A percentile compares a stretch with the other conserved stretches of the same genome.
phyloP scores from a whole-genome alignment of 2,113 vertebrate species.

The Telmatochromis bifrenatus region DNA sequence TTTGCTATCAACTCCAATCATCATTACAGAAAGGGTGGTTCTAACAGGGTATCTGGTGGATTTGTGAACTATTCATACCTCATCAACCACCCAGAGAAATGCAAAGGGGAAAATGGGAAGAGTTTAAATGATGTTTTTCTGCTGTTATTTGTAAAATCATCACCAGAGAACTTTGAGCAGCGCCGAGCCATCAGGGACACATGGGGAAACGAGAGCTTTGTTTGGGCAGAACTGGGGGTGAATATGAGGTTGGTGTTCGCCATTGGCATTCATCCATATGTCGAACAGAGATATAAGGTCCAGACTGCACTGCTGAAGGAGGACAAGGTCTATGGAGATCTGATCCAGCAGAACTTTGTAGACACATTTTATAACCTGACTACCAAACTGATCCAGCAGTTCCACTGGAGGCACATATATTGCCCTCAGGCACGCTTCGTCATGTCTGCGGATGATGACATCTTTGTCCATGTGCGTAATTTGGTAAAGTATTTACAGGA shows the following conservation, averaged over 20 bases:
- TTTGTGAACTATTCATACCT: constrained; percentile 71
- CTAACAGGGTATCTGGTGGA: neutral
- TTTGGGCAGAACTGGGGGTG: constrained; percentile 64
- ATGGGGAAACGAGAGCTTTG: constrained; percentile 84
- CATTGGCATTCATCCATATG: constrained; percentile 66
- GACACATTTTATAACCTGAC: constrained; percentile 95
- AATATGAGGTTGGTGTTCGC: constrained; percentile 83
- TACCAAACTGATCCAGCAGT: constrained; percentile 85
- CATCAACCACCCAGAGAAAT: constrained; percentile 81
- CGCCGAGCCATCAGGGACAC: constrained; percentile 82
- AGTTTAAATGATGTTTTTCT: constrained; percentile 74
- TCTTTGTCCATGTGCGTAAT: constrained; percentile 92
- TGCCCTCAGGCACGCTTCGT: constrained; percentile 86
- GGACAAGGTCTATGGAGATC: constrained; percentile 70
- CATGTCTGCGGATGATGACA: constrained; percentile 92
- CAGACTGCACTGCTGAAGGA: constrained; percentile 74
- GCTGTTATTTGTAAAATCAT: constrained; percentile 85
- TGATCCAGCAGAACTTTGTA: constrained; percentile 87
- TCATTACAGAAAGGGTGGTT: neutral
- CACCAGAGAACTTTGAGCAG: constrained; percentile 76
- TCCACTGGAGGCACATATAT: constrained; percentile 82
- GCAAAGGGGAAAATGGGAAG: constrained; percentile 24
- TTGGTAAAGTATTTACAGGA: constrained; percentile 79
- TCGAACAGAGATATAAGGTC: neutral
- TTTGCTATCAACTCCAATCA: constrained; percentile 50